A percentile compares a stretch with the other conserved stretches of the same genome.
These are phyloP conservation scores for Tachina lurida DNA, from an alignment of 2,888 invertebrate species.

Conservation along the genomic window DNA sequence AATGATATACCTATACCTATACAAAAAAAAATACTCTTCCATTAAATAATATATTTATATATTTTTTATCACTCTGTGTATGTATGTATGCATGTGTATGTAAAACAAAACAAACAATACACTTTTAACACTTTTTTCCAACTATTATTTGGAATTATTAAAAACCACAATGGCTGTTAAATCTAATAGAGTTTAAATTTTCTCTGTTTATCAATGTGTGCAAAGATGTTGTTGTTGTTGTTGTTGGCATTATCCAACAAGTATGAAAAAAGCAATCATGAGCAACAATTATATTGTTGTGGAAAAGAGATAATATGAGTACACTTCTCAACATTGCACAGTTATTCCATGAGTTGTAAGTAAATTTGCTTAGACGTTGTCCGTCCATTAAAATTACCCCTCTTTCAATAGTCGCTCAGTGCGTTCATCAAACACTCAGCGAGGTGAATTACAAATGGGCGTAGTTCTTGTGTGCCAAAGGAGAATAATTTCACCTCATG, in stretches of 20 bases:
- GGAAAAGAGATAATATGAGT: constrained; percentile 67
- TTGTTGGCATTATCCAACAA: constrained; percentile 1
- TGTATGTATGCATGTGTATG: not conserved
- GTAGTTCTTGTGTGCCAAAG: constrained; percentile 31
- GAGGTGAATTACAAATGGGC: constrained; percentile 45
- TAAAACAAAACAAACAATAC: constrained; percentile 40
- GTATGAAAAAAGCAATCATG: constrained; percentile 3
- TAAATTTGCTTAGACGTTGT: constrained; percentile 28
- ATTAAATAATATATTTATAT: constrained; percentile 23
- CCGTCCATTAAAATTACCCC: constrained; percentile 36
- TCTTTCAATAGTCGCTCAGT: not conserved
- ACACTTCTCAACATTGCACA: not conserved
- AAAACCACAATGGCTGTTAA: constrained; percentile 72
- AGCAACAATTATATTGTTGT: constrained; percentile 55
- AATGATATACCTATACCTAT: not conserved
- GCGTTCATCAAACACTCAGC: not conserved
- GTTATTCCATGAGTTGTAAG: constrained; percentile 6
- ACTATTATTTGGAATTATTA: constrained; percentile 72
- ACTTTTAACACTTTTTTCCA: constrained; percentile 44
- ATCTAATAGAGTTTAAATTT: constrained; percentile 57
- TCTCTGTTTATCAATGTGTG: constrained; percentile 26
- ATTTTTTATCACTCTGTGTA: constrained; percentile 3
- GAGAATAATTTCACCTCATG: constrained; percentile 59
- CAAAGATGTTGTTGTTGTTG: constrained; percentile 35
- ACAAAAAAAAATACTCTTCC: not conserved